Evolutionary conservation across 1,140 invertebrate genomes (phyloP).

Genomic region (Nylanderia fulva): DNA sequence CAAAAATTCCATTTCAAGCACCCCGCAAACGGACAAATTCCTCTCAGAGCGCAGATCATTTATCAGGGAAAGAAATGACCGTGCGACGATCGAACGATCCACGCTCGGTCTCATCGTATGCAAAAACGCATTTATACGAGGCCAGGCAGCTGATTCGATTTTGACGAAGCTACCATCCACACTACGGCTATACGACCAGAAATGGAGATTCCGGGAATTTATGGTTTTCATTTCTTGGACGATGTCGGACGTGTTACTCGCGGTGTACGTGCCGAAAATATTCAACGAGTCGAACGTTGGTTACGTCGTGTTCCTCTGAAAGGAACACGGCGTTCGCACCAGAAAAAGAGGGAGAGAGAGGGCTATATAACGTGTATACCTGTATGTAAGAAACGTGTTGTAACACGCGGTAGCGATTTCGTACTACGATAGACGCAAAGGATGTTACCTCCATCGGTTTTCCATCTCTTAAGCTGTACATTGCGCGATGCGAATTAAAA

Average conservation of each 20-base stretch:
- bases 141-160: slow-evolving; percentile 62
- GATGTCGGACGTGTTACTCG: slow-evolving; percentile 69
- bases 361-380: slow-evolving; percentile 9
- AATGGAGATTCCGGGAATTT: slow-evolving; percentile 70
- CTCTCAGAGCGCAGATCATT: background rate
- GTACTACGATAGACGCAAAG: background rate
- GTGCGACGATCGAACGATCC: background rate
- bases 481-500: background rate
- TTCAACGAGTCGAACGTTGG: slow-evolving; percentile 57
- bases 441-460: background rate
- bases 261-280: slow-evolving; percentile 70
- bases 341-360: too few relatives aligned
- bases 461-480: background rate
- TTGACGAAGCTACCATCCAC: slow-evolving; percentile 63
- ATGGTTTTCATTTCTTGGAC: slow-evolving; percentile 77
- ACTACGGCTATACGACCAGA: slow-evolving; percentile 21
- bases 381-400: slow-evolving; percentile 39
- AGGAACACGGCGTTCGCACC: slow-evolving; percentile 15
- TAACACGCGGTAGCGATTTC: slow-evolving; percentile 54
- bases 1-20: background rate
- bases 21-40: background rate
- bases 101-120: background rate
- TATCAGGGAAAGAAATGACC: background rate
- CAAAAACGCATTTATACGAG: background rate
- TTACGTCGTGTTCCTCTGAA: slow-evolving; percentile 57